phyloP scores from a whole-genome alignment of 2,113 vertebrate species.

The Bostrychus sinensis region DNA sequence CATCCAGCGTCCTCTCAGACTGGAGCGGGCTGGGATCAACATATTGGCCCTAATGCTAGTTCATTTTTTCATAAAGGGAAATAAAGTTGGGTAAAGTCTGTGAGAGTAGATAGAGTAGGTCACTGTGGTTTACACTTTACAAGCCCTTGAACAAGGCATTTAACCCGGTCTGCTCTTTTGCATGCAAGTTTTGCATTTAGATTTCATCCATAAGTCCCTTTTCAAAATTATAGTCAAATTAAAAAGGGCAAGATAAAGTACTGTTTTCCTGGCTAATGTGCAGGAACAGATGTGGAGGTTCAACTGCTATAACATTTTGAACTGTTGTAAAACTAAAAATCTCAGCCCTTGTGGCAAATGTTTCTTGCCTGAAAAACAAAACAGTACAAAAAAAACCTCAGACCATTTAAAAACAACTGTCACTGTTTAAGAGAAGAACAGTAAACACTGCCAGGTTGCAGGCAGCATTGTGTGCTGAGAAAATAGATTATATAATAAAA shows the following conservation, averaged over 20 bases:
- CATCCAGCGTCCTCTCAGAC: conserved; percentile 35
- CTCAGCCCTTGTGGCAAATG: background rate
- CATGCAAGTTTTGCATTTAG: too few relatives aligned
- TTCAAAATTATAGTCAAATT: too few relatives aligned
- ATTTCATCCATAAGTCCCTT: too few relatives aligned
- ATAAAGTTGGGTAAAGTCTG: background rate
- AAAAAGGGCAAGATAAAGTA: background rate
- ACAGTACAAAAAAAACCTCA: too few relatives aligned
- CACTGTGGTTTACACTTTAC: too few relatives aligned
- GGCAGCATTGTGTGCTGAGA: conserved; percentile 22
- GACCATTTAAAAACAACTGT: too few relatives aligned
- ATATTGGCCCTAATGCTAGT: conserved; percentile 10
- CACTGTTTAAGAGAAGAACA: conserved; percentile 22
- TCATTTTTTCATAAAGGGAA: background rate
- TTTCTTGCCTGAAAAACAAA: conserved; percentile 16
- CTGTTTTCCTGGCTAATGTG: too few relatives aligned
- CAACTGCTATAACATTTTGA: background rate
- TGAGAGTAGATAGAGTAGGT: too few relatives aligned
- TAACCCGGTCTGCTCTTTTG: conserved; percentile 9
- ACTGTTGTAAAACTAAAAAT: background rate
- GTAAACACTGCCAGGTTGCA: conserved; percentile 40
- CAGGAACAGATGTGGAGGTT: too few relatives aligned
- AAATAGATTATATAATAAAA: conserved; percentile 50
- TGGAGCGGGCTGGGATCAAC: conserved; percentile 9
- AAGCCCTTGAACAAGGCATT: conserved; percentile 19